Base-by-base conservation (phyloP, 2,797 vertebrate genomes). In the Macrochelys suwanniensis region DNA sequence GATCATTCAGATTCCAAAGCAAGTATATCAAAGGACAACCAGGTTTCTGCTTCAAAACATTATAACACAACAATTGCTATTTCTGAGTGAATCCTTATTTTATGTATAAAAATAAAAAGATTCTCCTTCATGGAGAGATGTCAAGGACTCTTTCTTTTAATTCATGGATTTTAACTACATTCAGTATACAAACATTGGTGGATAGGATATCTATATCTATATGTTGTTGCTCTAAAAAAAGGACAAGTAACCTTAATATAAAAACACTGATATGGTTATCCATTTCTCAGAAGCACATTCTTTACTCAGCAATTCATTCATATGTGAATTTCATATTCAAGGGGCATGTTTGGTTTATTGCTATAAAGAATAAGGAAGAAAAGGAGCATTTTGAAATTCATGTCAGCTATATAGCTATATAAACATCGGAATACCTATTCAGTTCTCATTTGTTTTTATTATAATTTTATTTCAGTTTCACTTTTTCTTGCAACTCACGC, bases 11-110 rank as follows among this genome's bases (percentile, higher is more conserved):
- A 12, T 77, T 81, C 85, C 25, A 49, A 9, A 2, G 31, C 42
- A 89, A 42, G 87, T 28, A 11, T n/a, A 85, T 86, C 93, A 95
- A 86, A 90, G 45, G n/a, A 37, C 50, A 85, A 59, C 85, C 31
- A 19, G n/a, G 82, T 16, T 93, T 87, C 85, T 88, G 11, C 81
- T 83, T 71, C 47, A 79, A 85, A 54, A 88, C 86, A 81, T 49
- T 26, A 0, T 68, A 76, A 76, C 3, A 51, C 37, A 51, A 42
- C 45, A 89, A 84, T 93, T 92, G n/a, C 79, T 68, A 1, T 71
- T 87, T 87, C 61, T 82, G 61, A 13, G 16, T 28, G 56, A 77
- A 7, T 71, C 68, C 11, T 21, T 45, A 47, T 91, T 25, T 10
- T 93, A 89, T 16, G 7, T 71, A 47, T 81, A 1, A 1, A 89